Percentiles rank a stretch among this genome's conserved stretches.
phyloP scores from a whole-genome alignment of 2,888 invertebrate species.

The Pasiphila rectangulata region DNA sequence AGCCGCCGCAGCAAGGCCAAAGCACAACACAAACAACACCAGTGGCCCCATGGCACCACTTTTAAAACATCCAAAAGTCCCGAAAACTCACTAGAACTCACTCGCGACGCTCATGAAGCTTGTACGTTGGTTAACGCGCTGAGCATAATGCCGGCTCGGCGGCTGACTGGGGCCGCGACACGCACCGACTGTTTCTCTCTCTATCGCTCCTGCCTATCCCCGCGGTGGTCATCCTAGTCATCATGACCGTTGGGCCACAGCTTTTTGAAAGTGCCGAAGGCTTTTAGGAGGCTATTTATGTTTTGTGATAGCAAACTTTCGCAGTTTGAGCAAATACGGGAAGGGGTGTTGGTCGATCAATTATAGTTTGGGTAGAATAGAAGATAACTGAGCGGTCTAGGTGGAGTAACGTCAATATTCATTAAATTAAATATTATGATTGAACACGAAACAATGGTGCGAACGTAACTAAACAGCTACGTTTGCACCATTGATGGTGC shows the following conservation, averaged over 20 bases:
- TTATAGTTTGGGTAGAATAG: background rate
- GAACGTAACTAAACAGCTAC: no score
- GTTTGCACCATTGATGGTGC: no score
- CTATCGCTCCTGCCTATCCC: constrained; percentile 51
- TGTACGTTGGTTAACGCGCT: constrained; percentile 51
- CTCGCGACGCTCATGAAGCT: constrained; percentile 60
- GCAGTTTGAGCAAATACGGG: constrained; percentile 11
- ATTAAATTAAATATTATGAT: no score
- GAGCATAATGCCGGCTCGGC: constrained; percentile 62
- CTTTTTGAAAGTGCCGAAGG: constrained; percentile 18
- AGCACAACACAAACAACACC: constrained; percentile 68
- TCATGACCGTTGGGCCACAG: constrained; percentile 48
- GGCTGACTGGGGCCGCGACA: constrained; percentile 50
- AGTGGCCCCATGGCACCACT: constrained; percentile 57
- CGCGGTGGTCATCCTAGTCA: constrained; percentile 57
- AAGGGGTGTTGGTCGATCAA: background rate
- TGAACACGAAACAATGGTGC: no score
- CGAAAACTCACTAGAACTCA: constrained; percentile 52
- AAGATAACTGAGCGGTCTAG: background rate
- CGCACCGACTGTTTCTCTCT: constrained; percentile 49
- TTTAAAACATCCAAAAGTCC: constrained; percentile 47
- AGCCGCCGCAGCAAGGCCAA: constrained; percentile 47
- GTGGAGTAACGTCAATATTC: no score
- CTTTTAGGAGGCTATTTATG: constrained; percentile 27
- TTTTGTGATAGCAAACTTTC: constrained; percentile 24